Evolutionary conservation across 2,113 vertebrate genomes (phyloP).

Genomic region (Gasterosteus nipponicus): DNA sequence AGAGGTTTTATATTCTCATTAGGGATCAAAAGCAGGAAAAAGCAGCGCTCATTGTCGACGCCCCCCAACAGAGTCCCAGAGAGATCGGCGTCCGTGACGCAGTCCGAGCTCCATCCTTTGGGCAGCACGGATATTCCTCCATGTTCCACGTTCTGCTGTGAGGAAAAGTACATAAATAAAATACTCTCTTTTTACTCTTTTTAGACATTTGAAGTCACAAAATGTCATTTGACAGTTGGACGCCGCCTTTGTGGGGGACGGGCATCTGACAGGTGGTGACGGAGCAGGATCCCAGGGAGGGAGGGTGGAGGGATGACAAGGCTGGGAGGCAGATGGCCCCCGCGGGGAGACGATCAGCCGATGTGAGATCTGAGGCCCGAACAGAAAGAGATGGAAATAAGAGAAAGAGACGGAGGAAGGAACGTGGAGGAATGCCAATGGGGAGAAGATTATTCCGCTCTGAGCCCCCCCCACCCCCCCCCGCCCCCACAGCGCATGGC

Average conservation of each 20-base stretch:
- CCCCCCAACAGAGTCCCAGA: not conserved
- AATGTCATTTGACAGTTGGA: constrained; percentile 56
- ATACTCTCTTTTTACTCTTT: constrained; percentile 25
- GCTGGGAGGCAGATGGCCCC: constrained; percentile 71
- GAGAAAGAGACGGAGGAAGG: constrained; percentile 13
- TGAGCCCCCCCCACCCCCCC: not conserved
- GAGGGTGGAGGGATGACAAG: constrained; percentile 53
- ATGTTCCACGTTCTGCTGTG: not conserved
- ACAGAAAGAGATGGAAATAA: constrained; percentile 49
- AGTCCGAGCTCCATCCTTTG: not conserved
- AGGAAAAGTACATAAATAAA: too few relatives aligned
- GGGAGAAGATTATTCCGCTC: not conserved
- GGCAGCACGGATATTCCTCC: not conserved
- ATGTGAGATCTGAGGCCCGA: constrained; percentile 64
- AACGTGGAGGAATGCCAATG: constrained; percentile 5
- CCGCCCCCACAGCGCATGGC: too few relatives aligned
- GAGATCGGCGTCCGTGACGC: not conserved
- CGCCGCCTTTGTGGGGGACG: constrained; percentile 37
- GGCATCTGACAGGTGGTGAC: constrained; percentile 76
- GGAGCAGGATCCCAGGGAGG: constrained; percentile 59
- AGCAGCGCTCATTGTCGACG: constrained; percentile 3
- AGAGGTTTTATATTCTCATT: constrained; percentile 44
- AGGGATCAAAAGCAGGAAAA: constrained; percentile 35
- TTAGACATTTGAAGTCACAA: constrained; percentile 38
- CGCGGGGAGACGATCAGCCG: constrained; percentile 59